These are phyloP conservation scores for Cecropterus lyciades DNA, from an alignment of 1,140 invertebrate species.

Conservation along the genomic window DNA sequence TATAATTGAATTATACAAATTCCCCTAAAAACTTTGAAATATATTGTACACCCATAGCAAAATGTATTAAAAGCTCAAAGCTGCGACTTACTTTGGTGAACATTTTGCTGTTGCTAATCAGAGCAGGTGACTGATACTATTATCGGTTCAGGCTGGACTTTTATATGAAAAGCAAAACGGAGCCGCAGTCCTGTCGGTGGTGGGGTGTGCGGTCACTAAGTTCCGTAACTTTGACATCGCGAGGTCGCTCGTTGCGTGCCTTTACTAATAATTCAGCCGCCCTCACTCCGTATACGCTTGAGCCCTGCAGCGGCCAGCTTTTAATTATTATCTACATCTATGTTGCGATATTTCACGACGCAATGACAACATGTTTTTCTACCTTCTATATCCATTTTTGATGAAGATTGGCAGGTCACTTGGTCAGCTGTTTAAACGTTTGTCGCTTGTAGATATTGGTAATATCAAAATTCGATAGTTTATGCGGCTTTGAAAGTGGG, in stretches of 20 bases:
- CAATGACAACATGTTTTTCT: background rate
- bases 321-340: slow-evolving; percentile 44
- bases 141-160: slow-evolving; percentile 71
- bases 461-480: too few relatives aligned
- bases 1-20: too few relatives aligned
- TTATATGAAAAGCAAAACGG: slow-evolving; percentile 82
- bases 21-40: background rate
- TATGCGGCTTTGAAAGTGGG: too few relatives aligned
- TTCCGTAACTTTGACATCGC: slow-evolving; percentile 83
- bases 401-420: background rate
- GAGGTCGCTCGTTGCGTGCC: slow-evolving; percentile 70
- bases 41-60: background rate
- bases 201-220: slow-evolving; percentile 76
- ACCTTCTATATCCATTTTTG: background rate
- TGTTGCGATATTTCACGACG: slow-evolving; percentile 45
- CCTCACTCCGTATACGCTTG: slow-evolving; percentile 39
- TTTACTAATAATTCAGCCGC: slow-evolving; percentile 55
- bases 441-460: too few relatives aligned
- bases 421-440: too few relatives aligned
- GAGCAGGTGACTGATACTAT: slow-evolving; percentile 80
- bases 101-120: slow-evolving; percentile 80
- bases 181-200: slow-evolving; percentile 66
- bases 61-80: slow-evolving; percentile 20
- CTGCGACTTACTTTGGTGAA: slow-evolving; percentile 77
- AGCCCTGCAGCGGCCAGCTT: slow-evolving; percentile 42